Conservation (phyloP, 2,888 invertebrate genomes). For the Endomychus coccineus region DNA sequence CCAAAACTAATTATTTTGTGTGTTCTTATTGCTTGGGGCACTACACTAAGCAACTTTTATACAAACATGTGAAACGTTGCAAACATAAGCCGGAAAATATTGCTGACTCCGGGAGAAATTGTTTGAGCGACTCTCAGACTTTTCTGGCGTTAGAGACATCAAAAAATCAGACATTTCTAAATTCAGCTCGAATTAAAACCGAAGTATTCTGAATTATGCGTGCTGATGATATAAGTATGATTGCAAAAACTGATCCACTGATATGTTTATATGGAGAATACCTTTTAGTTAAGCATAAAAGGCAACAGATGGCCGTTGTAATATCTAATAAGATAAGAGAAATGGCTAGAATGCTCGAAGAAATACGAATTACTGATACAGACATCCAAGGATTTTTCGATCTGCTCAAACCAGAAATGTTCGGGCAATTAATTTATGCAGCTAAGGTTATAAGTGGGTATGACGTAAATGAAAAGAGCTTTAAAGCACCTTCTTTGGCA, state of each 20-base stretch:
- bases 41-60: constrained; percentile 15
- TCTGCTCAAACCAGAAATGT: constrained; percentile 18
- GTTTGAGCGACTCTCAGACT: constrained; percentile 17
- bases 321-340: constrained; percentile 24
- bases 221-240: constrained; percentile 20
- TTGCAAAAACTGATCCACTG: constrained; percentile 20
- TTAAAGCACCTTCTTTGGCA: constrained; percentile 19
- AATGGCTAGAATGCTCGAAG: constrained; percentile 19
- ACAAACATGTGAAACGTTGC: constrained; percentile 19
- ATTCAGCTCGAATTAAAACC: constrained; percentile 14
- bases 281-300: constrained; percentile 21
- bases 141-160: constrained; percentile 14
- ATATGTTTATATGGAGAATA: constrained; percentile 23
- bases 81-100: constrained; percentile 13
- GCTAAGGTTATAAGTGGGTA: constrained; percentile 19
- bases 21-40: constrained; percentile 20
- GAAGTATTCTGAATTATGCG: constrained; percentile 24
- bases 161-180: constrained; percentile 17
- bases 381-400: constrained; percentile 16
- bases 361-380: constrained; percentile 11
- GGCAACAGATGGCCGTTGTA: constrained; percentile 18
- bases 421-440: constrained; percentile 12
- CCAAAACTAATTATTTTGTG: constrained; percentile 15
- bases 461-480: constrained; percentile 13
- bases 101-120: constrained; percentile 12